Evolutionary conservation across 2,888 invertebrate genomes (phyloP).

Genomic region (Trachelus iudaicus): DNA sequence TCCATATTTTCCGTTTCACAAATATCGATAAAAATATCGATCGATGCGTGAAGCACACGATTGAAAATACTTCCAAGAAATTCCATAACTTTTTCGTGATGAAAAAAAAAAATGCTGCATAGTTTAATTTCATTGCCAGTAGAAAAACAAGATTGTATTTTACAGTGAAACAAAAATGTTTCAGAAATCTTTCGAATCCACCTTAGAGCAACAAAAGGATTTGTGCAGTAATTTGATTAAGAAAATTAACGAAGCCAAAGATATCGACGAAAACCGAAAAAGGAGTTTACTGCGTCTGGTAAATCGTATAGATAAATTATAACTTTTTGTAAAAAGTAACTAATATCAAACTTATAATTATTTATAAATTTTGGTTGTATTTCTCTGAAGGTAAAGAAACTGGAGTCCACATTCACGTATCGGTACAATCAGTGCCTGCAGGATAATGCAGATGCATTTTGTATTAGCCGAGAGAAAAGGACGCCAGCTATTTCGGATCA

Average conservation of each 20-base stretch:
- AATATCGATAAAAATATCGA: background rate
- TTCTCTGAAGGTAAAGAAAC: background rate
- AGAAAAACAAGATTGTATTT: background rate
- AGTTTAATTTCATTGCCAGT: background rate
- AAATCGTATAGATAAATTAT: background rate
- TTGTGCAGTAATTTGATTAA: constrained; percentile 61
- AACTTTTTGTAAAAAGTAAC: background rate
- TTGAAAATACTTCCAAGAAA: constrained; percentile 12
- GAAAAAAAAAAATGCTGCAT: background rate
- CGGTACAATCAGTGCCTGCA: background rate
- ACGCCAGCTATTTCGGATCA: background rate
- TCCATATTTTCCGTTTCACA: background rate
- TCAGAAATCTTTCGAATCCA: constrained; percentile 56
- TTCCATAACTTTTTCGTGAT: background rate
- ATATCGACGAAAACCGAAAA: constrained; percentile 46
- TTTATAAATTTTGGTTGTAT: background rate
- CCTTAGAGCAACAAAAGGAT: constrained; percentile 54
- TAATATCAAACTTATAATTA: background rate
- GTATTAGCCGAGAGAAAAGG: background rate
- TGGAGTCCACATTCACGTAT: background rate
- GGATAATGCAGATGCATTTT: background rate
- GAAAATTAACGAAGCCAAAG: constrained; percentile 63
- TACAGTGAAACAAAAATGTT: background rate
- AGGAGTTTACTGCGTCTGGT: background rate
- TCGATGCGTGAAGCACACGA: background rate